Evolutionary conservation across 2,113 vertebrate species (phyloP).

Genomic region (Ailuropoda melanoleuca): DNA sequence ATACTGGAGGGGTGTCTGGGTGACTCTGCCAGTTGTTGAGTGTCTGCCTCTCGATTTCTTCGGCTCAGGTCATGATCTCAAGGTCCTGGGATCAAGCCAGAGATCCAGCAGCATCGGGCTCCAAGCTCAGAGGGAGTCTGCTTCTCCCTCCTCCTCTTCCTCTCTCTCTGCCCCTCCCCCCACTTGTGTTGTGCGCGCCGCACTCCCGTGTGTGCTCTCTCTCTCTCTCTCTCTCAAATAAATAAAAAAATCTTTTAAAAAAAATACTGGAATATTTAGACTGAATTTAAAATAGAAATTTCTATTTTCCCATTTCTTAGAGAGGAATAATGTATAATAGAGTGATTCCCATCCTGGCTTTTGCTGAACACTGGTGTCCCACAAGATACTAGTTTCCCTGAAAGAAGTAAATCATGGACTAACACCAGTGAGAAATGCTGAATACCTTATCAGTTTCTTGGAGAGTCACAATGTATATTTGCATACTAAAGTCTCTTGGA

Average conservation of each 20-base stretch:
- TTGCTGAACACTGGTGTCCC: background rate
- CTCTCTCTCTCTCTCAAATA: background rate
- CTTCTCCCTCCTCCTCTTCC: background rate
- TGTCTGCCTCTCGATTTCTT: background rate
- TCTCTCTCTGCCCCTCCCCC: background rate
- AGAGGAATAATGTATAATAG: background rate
- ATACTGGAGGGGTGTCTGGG: background rate
- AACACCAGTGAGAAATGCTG: background rate
- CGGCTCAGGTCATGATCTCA: background rate
- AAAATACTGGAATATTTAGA: background rate
- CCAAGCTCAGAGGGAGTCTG: background rate
- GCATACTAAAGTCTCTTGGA: background rate
- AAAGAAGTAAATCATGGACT: constrained; percentile 32
- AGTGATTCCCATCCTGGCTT: background rate
- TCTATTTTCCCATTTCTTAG: background rate
- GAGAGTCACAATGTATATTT: background rate
- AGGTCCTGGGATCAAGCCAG: background rate
- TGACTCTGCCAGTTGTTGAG: background rate
- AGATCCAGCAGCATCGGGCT: background rate
- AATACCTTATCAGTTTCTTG: background rate
- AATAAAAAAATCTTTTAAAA: background rate
- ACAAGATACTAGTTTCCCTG: background rate
- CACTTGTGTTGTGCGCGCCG: background rate
- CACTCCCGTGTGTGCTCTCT: too few species aligned
- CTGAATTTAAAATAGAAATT: background rate